Evolutionary conservation across 2,888 invertebrate genomes (phyloP).

Genomic region (Andrena camellia): DNA sequence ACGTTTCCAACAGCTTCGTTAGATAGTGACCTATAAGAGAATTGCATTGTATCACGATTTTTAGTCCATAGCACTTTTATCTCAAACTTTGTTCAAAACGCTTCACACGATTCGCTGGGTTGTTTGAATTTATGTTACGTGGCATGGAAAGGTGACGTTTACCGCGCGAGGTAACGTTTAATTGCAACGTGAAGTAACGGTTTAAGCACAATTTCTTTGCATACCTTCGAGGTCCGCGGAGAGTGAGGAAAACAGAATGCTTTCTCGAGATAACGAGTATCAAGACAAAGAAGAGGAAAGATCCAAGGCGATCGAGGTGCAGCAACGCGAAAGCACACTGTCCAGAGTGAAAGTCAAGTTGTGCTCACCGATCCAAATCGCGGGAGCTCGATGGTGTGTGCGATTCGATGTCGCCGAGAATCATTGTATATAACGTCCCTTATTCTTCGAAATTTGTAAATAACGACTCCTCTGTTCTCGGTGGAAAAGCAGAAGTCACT

Average conservation of each 20-base stretch:
- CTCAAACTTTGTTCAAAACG: not conserved
- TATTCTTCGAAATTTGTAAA: conserved; percentile 69
- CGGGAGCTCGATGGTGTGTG: conserved; percentile 47
- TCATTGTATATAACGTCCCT: conserved; percentile 61
- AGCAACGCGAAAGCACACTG: conserved; percentile 74
- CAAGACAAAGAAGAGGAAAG: conserved; percentile 57
- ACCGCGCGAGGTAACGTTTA: conserved; percentile 24
- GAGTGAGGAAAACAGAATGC: conserved; percentile 27
- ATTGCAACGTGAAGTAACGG: conserved; percentile 46
- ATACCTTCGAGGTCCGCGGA: conserved; percentile 21
- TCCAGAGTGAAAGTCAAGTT: conserved; percentile 77
- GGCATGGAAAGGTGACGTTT: not conserved
- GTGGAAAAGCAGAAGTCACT: not conserved
- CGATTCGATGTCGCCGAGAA: conserved; percentile 46
- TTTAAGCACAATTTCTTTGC: conserved; percentile 39
- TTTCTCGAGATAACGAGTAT: conserved; percentile 45
- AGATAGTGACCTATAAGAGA: too few species aligned
- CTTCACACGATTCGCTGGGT: not conserved
- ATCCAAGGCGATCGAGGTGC: conserved; percentile 68
- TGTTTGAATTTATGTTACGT: not conserved
- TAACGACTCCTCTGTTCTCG: conserved; percentile 33
- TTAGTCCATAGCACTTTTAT: not conserved
- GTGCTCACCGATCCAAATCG: conserved; percentile 75
- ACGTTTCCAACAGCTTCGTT: too few species aligned
- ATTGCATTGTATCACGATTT: not conserved